Evolutionary conservation across 2,113 vertebrate genomes (phyloP).

Genomic region (Sciurus niger): DNA sequence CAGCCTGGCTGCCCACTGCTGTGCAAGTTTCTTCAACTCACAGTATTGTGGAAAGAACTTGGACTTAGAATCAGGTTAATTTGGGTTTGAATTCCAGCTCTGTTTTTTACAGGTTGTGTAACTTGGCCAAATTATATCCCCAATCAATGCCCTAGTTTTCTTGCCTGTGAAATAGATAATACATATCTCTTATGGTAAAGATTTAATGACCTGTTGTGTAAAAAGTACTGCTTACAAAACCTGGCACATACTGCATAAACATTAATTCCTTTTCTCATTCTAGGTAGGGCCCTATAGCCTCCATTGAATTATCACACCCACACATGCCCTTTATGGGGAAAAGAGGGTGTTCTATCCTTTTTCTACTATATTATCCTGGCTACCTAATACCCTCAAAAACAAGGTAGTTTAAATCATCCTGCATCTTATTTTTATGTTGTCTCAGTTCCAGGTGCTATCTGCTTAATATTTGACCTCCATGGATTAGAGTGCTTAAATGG

Average conservation of each 20-base stretch:
- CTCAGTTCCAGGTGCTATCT: not conserved
- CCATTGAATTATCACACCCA: not conserved
- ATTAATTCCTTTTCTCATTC: not conserved
- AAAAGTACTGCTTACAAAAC: not conserved
- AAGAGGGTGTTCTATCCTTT: not conserved
- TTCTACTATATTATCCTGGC: slow-evolving; percentile 24
- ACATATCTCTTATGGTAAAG: not conserved
- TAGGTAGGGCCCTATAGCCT: not conserved
- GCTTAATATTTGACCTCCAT: slow-evolving; percentile 52
- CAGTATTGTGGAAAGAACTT: not conserved
- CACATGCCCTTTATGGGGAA: not conserved
- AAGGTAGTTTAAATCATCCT: slow-evolving; percentile 54
- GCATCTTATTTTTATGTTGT: slow-evolving; percentile 44
- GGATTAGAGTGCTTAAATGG: slow-evolving; percentile 24
- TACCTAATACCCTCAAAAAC: slow-evolving; percentile 9
- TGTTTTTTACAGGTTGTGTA: not conserved
- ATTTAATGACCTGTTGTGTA: slow-evolving; percentile 15
- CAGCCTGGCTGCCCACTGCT: not conserved
- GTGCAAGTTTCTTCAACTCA: not conserved
- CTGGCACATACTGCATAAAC: not conserved
- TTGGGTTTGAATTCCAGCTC: slow-evolving; percentile 20
- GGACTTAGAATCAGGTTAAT: not conserved
- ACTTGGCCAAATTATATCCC: not conserved
- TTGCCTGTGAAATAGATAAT: slow-evolving; percentile 2
- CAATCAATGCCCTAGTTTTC: not conserved